Percentiles rank a stretch among this genome's conserved stretches.
These are phyloP conservation scores for Drosophila parthenogenetica DNA, from an alignment of 2,888 invertebrate species.

Conservation along the genomic window DNA sequence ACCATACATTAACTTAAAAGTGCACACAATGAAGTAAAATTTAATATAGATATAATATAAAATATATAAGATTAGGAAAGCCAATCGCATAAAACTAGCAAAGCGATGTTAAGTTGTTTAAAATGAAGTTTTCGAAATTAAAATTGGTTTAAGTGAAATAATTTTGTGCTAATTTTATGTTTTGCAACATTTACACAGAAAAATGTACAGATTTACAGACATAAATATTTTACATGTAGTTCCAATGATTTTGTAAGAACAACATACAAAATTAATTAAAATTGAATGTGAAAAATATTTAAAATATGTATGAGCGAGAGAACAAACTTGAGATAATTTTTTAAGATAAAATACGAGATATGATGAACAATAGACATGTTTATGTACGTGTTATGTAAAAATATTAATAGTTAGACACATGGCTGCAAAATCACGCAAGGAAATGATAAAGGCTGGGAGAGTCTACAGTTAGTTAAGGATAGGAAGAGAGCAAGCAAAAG, in stretches of 20 bases:
- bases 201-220: slow-evolving; percentile 24
- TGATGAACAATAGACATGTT: slow-evolving; percentile 4
- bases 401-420: slow-evolving; percentile 37
- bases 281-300: slow-evolving; percentile 22
- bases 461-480: background rate
- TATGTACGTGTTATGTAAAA: slow-evolving; percentile 13
- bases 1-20: slow-evolving; percentile 23
- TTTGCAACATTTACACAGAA: slow-evolving; percentile 10
- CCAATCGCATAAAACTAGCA: slow-evolving; percentile 12
- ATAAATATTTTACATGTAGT: slow-evolving; percentile 5
- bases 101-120: background rate
- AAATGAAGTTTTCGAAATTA: background rate
- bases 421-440: slow-evolving; percentile 14
- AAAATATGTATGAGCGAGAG: background rate
- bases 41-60: slow-evolving; percentile 17
- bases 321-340: slow-evolving; percentile 6
- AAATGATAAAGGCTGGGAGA: slow-evolving; percentile 4
- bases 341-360: slow-evolving; percentile 35
- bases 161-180: slow-evolving; percentile 1
- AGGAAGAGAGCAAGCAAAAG: slow-evolving; percentile 11
- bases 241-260: slow-evolving; percentile 16
- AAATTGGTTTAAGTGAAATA: background rate
- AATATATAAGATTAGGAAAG: background rate
- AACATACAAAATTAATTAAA: background rate
- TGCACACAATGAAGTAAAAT: slow-evolving; percentile 33